Base-by-base conservation (phyloP, 2,888 invertebrate genomes). In the Fragum whitleyi region DNA sequence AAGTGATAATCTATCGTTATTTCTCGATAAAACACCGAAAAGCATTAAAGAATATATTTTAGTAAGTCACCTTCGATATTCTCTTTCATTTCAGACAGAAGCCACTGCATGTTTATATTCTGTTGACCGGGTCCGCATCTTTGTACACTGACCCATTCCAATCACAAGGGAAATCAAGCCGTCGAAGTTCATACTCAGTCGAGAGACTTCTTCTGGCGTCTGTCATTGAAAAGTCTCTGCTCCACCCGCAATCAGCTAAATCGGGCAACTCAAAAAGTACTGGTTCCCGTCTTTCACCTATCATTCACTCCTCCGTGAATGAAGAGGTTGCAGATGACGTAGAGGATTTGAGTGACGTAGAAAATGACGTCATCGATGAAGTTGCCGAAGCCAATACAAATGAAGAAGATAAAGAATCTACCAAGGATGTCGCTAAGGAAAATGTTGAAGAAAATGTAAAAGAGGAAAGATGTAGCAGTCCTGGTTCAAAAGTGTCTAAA, bases 71-170 rank as follows among this genome's bases (percentile, higher is more conserved):
- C n/a, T n/a, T n/a, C n/a, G n/a, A n/a, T n/a, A n/a, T n/a, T n/a
- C n/a, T n/a, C n/a, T n/a, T n/a, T n/a, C n/a, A n/a, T 74, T 74
- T 32, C 70, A 79, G 79, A 21, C 29, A 42, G 16, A 47, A 26
- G 9, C 28, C 71, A 21, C 29, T 72, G 23, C 32, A 72, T 6
- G 79, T 79, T 42, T 81, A 65, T 55, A 53, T 85, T 16, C n/a
- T 81, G 16, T 72, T 85, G 1, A 71, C 77, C 0, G 84, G 84
- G 0, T 79, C 81, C 11, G 72, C 68, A 9, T 85, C 85, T 2
- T 74, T 85, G 39, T 77, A 39, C 47, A 79, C 77, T 23, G 81
- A 85, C 36, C 81, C 79, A 21, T 85, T 79, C 55, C 21, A 74
- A n/a, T 19, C 76, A 23, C 71, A 71, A 39, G 69, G 72, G 5